phyloP scores from a whole-genome alignment of 2,113 vertebrate species.

The Podilymbus podiceps region DNA sequence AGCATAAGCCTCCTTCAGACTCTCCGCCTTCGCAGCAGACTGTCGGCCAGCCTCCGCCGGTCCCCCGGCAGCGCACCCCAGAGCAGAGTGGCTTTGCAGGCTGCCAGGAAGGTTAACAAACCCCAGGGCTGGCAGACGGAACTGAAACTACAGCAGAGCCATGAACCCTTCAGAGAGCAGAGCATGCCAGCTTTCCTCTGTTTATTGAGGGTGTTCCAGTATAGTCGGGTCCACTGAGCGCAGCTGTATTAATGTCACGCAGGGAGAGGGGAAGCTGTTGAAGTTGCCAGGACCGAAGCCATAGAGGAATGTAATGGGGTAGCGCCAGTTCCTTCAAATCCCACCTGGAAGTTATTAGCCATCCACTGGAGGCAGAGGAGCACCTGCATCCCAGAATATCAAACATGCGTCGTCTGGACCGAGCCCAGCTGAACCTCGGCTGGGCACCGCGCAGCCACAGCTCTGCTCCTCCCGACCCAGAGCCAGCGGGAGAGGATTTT shows the following conservation, averaged over 20 bases:
- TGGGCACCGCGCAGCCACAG: rapidly evolving
- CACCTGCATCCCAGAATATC: not conserved
- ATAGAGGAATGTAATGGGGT: not conserved
- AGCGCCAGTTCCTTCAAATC: conserved; percentile 13
- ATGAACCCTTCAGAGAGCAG: not conserved
- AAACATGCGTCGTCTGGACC: rapidly evolving
- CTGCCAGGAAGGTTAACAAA: not conserved
- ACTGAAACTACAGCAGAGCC: not conserved
- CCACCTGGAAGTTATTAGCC: not conserved
- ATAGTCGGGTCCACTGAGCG: not conserved
- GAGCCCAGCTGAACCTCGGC: not conserved
- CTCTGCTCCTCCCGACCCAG: not conserved
- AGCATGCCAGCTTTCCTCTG: conserved; percentile 8
- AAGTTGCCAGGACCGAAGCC: not conserved
- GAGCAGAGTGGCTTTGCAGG: not conserved
- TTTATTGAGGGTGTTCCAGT: not conserved
- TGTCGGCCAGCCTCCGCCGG: not conserved
- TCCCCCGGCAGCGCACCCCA: not conserved
- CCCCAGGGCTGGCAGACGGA: not conserved
- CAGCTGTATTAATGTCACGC: not conserved
- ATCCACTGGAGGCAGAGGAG: not conserved
- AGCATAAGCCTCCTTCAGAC: not conserved
- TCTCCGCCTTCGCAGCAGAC: rapidly evolving
- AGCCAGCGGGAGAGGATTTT: not conserved
- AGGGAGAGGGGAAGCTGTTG: not conserved